Percentiles rank a stretch among this genome's conserved stretches.
phyloP scores from a whole-genome alignment of 2,888 invertebrate genomes.

The Nyleta sp. region DNA sequence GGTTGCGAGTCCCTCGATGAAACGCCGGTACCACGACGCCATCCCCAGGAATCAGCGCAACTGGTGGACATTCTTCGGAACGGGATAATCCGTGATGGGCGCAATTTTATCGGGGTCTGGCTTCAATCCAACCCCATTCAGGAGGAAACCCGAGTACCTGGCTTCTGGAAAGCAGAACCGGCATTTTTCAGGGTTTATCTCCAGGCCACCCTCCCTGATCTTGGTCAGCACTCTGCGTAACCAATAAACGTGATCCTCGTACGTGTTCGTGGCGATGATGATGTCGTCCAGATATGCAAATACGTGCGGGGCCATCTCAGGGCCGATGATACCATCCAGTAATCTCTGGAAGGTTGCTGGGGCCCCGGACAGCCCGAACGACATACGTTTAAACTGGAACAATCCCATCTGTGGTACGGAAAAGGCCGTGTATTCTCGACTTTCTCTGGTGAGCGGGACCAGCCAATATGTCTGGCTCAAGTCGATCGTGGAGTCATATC shows the following conservation, averaged over 20 bases:
- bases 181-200: conserved; percentile 51
- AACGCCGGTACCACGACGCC: too few species aligned
- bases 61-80: conserved; percentile 34
- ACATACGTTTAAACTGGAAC: not conserved
- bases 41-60: too few species aligned
- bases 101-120: conserved; percentile 39
- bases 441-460: not conserved
- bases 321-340: not conserved
- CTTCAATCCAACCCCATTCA: conserved; percentile 36
- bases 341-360: not conserved
- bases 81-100: conserved; percentile 32
- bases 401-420: too few species aligned
- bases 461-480: not conserved
- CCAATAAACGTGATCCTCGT: not conserved
- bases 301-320: not conserved
- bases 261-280: not conserved
- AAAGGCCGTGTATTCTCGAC: not conserved
- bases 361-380: not conserved
- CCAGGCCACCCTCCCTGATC: conserved; percentile 9
- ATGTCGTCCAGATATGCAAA: conserved; percentile 1
- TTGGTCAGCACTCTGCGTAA: not conserved
- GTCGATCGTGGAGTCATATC: not conserved
- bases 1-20: too few species aligned
- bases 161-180: conserved; percentile 49
- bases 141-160: conserved; percentile 40